phyloP scores from a whole-genome alignment of 2,888 invertebrate species.

The Acanthosoma haemorrhoidale region DNA sequence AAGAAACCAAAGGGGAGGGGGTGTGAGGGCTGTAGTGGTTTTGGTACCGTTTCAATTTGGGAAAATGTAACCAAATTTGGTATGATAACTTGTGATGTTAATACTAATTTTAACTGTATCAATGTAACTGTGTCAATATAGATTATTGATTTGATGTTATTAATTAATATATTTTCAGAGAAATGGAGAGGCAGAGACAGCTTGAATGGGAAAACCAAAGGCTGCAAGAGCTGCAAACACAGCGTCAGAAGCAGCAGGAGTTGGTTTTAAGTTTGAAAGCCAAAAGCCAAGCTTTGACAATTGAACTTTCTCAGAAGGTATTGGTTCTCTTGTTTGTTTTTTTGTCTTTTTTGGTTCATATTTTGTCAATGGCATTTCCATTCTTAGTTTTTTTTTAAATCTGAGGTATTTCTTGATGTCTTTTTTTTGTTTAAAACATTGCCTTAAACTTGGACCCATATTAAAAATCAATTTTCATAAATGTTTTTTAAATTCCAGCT shows the following conservation, averaged over 20 bases:
- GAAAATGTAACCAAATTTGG: too few relatives aligned
- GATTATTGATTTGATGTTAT: not conserved
- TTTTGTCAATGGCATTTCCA: not conserved
- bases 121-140: not conserved
- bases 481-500: too few relatives aligned
- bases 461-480: too few relatives aligned
- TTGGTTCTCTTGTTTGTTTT: constrained; percentile 21
- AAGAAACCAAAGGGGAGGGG: too few relatives aligned
- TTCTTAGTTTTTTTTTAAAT: not conserved
- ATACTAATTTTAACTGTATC: too few relatives aligned
- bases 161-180: constrained; percentile 50
- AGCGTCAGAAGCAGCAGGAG: constrained; percentile 79
- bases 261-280: constrained; percentile 80
- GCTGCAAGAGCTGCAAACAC: constrained; percentile 76
- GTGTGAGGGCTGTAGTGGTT: too few relatives aligned
- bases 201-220: constrained; percentile 94
- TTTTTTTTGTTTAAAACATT: too few relatives aligned
- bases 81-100: not conserved
- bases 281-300: constrained; percentile 73
- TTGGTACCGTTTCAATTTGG: too few relatives aligned
- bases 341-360: not conserved
- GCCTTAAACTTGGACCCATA: too few relatives aligned
- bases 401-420: too few relatives aligned
- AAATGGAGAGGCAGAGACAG: constrained; percentile 91
- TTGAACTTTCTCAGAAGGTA: constrained; percentile 65